Base-by-base conservation (phyloP, 64 coral and sea anemone genomes). In the Hydrozoanthus tunicans region DNA sequence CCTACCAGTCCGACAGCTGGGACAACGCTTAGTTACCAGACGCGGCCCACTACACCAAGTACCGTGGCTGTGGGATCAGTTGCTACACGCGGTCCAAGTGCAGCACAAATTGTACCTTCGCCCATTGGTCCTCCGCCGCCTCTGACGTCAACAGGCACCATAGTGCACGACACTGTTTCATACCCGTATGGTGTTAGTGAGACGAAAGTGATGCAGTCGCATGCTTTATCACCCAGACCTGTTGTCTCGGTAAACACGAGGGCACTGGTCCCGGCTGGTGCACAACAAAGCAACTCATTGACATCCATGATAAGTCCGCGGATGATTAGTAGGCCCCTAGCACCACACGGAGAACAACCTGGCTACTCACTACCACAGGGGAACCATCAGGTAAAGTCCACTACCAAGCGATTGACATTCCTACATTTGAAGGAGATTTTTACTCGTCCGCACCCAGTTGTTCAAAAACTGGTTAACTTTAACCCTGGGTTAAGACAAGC, bases 181-280 rank as follows among this genome's bases (percentile, higher is more conserved):
- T 53, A 15, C 9, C 53, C 81, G 54, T 51, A 56, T 24, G 72
- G 71, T 6, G 15, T 9, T 10, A 57, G 88, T 59, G 71, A 90
- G 17, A 77, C 58, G 52, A 82, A 61, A 32, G 52, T 91, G 5
- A 10, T 68, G 5, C 79, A 94, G 61, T 70, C 80, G 10, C 57
- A 79, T 15, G 32, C 78, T 14, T 73, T 93, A 25, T 65, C 92
- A 54, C 93, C 90, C 57, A 94, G 93, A 77, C 93, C 89, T 13
- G 85, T 84, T 14, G 71, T 84, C 59, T 89, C 80, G 3, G 89
- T 80, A 13, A 91, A 69, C 23, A 74, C 89, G 1, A 73, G 89
- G 32, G 89, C 79, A 15, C 75, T 90, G 9, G 64, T 75, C 53
- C 70, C 69, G 9, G 24, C 72, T 20, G 76, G 51, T 56, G 43